These are phyloP conservation scores for Helicoverpa armigera DNA, from an alignment of 1,140 invertebrate genomes.

Conservation along the genomic window DNA sequence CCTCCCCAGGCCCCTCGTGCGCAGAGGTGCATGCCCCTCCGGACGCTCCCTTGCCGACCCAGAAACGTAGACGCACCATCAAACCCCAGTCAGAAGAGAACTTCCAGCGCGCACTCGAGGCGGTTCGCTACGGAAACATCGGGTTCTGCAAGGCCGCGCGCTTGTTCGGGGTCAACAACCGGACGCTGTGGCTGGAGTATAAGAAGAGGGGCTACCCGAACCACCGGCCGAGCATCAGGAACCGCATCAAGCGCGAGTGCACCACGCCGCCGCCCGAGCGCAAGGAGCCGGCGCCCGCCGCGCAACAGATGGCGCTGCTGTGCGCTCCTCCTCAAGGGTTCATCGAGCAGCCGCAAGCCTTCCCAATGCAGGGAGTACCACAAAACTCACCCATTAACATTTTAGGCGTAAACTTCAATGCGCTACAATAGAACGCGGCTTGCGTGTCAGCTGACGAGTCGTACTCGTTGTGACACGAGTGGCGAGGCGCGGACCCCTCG, in stretches of 20 bases:
- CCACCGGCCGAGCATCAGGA: conserved; percentile 91
- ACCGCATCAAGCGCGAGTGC: conserved; percentile 89
- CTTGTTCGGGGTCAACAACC: conserved; percentile 93
- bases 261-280: conserved; percentile 85
- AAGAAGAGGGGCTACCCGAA: conserved; percentile 93
- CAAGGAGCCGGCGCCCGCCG: conserved; percentile 77
- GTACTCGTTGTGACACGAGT: conserved; percentile 77
- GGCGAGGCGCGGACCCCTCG: conserved; percentile 59
- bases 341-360: conserved; percentile 87
- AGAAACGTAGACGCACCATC: conserved; percentile 70
- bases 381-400: conserved; percentile 89
- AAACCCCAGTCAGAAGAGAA: conserved; percentile 93
- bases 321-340: conserved; percentile 86
- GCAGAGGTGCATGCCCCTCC: conserved; percentile 56
- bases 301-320: conserved; percentile 77
- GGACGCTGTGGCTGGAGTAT: conserved; percentile 94
- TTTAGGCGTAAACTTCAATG: conserved; percentile 91
- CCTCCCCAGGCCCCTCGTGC: conserved; percentile 70
- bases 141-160: conserved; percentile 94
- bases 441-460: conserved; percentile 68
- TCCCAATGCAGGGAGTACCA: conserved; percentile 83
- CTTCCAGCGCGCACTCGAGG: conserved; percentile 92
- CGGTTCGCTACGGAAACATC: conserved; percentile 93
- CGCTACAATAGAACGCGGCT: conserved; percentile 88
- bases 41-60: conserved; percentile 50